phyloP scores from a whole-genome alignment of 1,140 invertebrate genomes.

The Physella acuta region DNA sequence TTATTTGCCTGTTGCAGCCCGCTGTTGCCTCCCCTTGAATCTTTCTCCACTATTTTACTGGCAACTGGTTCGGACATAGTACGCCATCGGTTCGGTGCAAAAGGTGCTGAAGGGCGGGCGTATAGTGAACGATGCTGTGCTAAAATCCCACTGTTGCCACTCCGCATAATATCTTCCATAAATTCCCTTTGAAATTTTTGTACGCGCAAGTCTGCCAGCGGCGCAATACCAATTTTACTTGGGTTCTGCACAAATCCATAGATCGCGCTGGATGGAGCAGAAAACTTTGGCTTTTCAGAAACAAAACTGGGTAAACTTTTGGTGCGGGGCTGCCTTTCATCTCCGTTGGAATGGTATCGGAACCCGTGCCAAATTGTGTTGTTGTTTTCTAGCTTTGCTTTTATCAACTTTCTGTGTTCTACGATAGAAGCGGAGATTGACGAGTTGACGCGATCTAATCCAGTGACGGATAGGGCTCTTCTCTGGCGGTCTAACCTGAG shows the following conservation, averaged over 20 bases:
- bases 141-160: neutral
- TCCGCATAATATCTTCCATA: neutral
- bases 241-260: neutral
- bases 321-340: neutral
- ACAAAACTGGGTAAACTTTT: neutral
- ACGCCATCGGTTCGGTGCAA: too few relatives aligned
- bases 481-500: neutral
- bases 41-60: neutral
- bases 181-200: neutral
- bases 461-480: neutral
- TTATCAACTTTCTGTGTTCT: neutral
- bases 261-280: neutral
- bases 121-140: neutral
- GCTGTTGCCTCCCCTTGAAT: neutral
- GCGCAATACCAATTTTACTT: too few relatives aligned
- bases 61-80: too few relatives aligned
- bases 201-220: neutral
- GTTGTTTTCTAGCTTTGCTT: neutral
- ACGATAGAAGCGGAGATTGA: too few relatives aligned
- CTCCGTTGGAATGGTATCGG: neutral
- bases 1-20: neutral
- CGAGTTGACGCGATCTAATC: neutral
- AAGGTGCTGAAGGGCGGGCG: neutral
- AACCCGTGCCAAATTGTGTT: neutral
- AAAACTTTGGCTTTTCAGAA: neutral